A percentile compares a stretch with the other conserved stretches of the same genome.
Conservation (phyloP, 1,140 invertebrate genomes). For the Subanguina moxae region DNA sequence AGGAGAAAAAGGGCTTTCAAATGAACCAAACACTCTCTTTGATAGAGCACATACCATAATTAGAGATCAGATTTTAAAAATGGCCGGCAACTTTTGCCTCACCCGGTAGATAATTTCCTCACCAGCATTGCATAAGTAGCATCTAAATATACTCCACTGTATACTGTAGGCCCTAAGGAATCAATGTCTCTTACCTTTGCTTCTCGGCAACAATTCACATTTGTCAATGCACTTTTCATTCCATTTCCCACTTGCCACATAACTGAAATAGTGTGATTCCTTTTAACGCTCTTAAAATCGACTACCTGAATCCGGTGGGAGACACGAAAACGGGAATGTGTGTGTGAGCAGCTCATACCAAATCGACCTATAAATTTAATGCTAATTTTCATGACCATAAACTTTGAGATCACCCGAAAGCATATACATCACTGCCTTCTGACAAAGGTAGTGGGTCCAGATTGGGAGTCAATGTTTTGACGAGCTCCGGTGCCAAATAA, state of each 20-base stretch:
- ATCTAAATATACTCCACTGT: constrained; percentile 69
- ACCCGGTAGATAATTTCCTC: too few species aligned
- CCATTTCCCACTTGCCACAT: constrained; percentile 97
- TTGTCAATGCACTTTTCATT: constrained; percentile 87
- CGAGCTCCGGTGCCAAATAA: constrained; percentile 91
- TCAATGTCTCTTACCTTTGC: constrained; percentile 73
- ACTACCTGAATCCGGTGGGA: constrained; percentile 73
- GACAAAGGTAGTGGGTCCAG: constrained; percentile 84
- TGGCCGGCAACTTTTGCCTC: too few species aligned
- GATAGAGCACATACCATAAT: too few species aligned
- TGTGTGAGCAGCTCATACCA: constrained; percentile 96
- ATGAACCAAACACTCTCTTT: too few species aligned
- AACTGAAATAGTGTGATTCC: constrained; percentile 61
- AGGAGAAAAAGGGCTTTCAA: too few species aligned
- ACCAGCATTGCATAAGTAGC: constrained; percentile 93
- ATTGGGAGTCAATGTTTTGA: constrained; percentile 68
- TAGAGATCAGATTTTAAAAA: too few species aligned
- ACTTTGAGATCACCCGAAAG: constrained; percentile 76
- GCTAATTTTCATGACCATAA: constrained; percentile 11
- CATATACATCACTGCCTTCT: constrained; percentile 85
- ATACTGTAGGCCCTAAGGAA: background rate
- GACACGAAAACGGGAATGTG: constrained; percentile 88
- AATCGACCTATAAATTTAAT: constrained; percentile 65
- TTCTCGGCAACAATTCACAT: constrained; percentile 87
- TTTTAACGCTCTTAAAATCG: background rate